Conservation (phyloP, 2,797 vertebrate genomes). For the Nyctibius grandis region DNA sequence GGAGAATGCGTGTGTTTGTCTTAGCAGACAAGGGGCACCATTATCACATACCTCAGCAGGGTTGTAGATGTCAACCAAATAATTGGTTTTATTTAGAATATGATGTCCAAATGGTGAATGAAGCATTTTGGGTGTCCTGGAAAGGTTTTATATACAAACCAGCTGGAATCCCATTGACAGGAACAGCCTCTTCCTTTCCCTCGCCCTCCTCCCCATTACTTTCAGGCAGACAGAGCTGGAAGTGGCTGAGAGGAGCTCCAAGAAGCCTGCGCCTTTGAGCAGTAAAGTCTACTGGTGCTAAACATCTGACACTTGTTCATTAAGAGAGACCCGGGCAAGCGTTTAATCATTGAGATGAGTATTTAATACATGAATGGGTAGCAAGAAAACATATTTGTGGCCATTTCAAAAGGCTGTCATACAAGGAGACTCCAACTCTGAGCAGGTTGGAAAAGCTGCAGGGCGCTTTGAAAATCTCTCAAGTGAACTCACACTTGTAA, state of each 20-base stretch:
- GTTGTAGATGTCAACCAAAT: conserved; percentile 41
- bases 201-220: not conserved
- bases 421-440: conserved; percentile 50
- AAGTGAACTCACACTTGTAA: not conserved
- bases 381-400: conserved; percentile 33
- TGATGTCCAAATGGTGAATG: conserved; percentile 33
- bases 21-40: conserved; percentile 49
- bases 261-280: conserved; percentile 28
- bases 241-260: conserved; percentile 3
- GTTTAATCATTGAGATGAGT: conserved; percentile 35
- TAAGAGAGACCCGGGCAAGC: not conserved
- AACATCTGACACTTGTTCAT: conserved; percentile 36
- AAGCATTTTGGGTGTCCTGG: conserved; percentile 50
- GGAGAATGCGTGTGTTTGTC: conserved; percentile 17
- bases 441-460: conserved; percentile 25
- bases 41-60: conserved; percentile 57
- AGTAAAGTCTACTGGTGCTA: conserved; percentile 14
- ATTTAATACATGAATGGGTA: conserved; percentile 59
- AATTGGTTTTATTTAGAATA: conserved; percentile 48
- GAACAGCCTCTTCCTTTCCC: conserved; percentile 45
- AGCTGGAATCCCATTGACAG: conserved; percentile 47
- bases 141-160: conserved; percentile 48
- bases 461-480: conserved; percentile 23
- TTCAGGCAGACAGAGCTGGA: conserved; percentile 27
- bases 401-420: conserved; percentile 54